These are phyloP conservation scores for Parus major DNA, from an alignment of 2,113 vertebrate genomes.

Conservation along the genomic window DNA sequence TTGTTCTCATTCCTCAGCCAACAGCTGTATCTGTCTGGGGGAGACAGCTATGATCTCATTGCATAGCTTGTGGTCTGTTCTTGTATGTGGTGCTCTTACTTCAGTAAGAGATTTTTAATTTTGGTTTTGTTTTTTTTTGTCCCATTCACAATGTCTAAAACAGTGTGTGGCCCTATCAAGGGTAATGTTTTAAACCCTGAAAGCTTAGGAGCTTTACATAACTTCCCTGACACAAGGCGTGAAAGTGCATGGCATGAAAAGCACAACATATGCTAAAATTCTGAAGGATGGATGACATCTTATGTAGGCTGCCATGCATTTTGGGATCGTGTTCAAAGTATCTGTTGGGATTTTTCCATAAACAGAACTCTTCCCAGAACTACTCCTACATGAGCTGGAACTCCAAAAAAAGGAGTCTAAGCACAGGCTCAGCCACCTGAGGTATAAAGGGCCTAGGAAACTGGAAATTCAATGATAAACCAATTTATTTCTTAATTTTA, in stretches of 20 bases:
- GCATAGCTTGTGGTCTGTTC: neutral
- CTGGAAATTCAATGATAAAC: rapidly evolving
- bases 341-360: neutral
- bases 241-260: neutral
- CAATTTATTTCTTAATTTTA: neutral
- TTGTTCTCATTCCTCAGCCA: neutral
- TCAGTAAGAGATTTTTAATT: neutral
- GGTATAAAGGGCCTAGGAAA: neutral
- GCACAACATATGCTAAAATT: neutral
- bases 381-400: neutral
- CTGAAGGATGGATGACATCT: neutral
- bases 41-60: neutral
- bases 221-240: neutral
- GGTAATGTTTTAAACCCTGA: neutral
- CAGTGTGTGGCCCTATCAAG: neutral
- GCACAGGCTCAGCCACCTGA: neutral
- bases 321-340: neutral
- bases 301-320: neutral
- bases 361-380: neutral
- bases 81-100: neutral
- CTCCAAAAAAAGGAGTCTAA: neutral
- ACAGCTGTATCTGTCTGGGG: neutral
- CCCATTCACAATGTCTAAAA: neutral
- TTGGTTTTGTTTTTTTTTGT: neutral
- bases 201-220: neutral